Percentiles rank a stretch among this genome's conserved stretches.
These are phyloP conservation scores for Liodrosophila aerea DNA, from an alignment of 2,888 invertebrate genomes.

Conservation along the genomic window DNA sequence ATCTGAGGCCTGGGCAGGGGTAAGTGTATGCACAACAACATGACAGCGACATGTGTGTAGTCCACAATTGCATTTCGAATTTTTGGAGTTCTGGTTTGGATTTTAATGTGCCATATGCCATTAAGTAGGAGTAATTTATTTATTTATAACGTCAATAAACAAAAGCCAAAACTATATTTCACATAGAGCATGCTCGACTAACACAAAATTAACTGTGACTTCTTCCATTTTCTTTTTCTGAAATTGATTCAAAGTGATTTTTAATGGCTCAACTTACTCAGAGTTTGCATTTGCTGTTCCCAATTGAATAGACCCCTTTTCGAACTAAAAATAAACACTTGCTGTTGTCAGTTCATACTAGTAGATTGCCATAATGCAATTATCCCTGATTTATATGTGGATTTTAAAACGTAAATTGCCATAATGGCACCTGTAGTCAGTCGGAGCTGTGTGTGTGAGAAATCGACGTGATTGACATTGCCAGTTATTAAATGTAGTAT, in stretches of 20 bases:
- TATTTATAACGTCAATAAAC: conserved; percentile 37
- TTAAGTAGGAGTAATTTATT: conserved; percentile 37
- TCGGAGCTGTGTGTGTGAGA: conserved; percentile 25
- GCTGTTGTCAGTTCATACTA: conserved; percentile 42
- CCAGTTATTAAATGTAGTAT: conserved; percentile 21
- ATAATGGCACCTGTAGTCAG: conserved; percentile 10
- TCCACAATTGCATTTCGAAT: conserved; percentile 26
- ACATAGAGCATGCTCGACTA: conserved; percentile 7
- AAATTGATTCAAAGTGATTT: too few species aligned
- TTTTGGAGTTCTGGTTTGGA: conserved; percentile 25
- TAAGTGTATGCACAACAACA: neutral
- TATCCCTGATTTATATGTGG: conserved; percentile 23
- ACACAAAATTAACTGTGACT: conserved; percentile 33
- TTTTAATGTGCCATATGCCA: conserved; percentile 49
- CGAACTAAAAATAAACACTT: conserved; percentile 37
- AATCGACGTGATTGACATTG: conserved; percentile 8
- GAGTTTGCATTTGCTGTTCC: too few species aligned
- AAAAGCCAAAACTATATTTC: neutral
- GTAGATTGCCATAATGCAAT: conserved; percentile 38
- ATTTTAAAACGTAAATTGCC: conserved; percentile 13
- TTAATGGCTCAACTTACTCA: too few species aligned
- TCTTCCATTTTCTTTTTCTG: too few species aligned
- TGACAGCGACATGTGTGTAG: conserved; percentile 39
- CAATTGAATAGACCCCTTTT: too few species aligned
- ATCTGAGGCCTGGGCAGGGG: conserved; percentile 8